Conservation (phyloP, 2,113 vertebrate genomes). For the Rhynchopsitta pachyrhyncha region DNA sequence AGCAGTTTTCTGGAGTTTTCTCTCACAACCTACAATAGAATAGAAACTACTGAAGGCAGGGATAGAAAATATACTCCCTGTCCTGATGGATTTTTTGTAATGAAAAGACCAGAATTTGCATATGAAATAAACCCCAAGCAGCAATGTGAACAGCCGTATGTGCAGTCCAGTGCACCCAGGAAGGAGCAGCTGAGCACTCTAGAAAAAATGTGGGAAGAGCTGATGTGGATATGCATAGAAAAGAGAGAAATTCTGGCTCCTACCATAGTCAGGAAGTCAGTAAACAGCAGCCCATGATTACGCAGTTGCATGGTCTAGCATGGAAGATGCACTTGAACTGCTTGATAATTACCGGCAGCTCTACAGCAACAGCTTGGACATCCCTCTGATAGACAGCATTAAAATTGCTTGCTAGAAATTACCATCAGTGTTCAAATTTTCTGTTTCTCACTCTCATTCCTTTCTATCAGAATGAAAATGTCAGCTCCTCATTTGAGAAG, state of each 20-base stretch:
- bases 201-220: background rate
- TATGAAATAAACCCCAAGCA: background rate
- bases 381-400: background rate
- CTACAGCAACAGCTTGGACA: background rate
- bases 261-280: background rate
- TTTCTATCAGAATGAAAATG: background rate
- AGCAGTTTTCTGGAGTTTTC: slow-evolving; percentile 3
- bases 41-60: background rate
- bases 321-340: background rate
- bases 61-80: background rate
- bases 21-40: background rate
- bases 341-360: background rate
- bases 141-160: background rate
- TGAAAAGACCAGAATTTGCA: background rate
- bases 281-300: background rate
- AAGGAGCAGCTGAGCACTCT: background rate
- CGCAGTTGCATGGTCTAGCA: background rate
- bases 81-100: background rate
- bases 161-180: background rate
- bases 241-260: background rate
- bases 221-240: background rate
- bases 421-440: background rate
- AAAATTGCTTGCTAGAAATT: background rate
- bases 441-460: background rate
- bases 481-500: background rate